Evolutionary conservation across 53 echinoderm and acorn worm species (phyloP).

Genomic region (Paelopatides confundens): DNA sequence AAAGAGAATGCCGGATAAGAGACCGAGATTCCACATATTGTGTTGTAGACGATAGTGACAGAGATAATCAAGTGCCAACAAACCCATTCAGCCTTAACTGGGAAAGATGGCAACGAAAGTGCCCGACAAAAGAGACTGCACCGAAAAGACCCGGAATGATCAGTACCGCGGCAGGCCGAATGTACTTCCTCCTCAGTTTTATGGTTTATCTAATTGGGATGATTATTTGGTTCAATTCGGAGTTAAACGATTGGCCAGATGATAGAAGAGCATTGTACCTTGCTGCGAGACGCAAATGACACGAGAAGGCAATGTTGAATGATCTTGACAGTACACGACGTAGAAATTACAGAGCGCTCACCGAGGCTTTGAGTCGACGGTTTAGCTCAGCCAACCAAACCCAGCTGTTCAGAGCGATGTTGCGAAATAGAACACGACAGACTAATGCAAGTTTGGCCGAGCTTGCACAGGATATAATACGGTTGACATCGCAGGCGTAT

Average conservation of each 20-base stretch:
- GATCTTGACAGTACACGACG: not conserved
- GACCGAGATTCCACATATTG: too few species aligned
- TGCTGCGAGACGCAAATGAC: not conserved
- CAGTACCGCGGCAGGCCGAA: not conserved
- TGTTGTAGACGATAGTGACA: too few species aligned
- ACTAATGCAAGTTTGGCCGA: conserved; percentile 18
- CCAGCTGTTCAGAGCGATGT: conserved; percentile 14
- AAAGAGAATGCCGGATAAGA: too few species aligned
- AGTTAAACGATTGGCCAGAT: conserved; percentile 60
- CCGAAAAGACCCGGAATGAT: not conserved
- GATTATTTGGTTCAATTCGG: conserved; percentile 63
- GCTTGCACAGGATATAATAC: conserved; percentile 43
- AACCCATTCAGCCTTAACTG: too few species aligned
- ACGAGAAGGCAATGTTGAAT: not conserved
- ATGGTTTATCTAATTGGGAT: conserved; percentile 55
- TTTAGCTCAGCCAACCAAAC: conserved; percentile 34
- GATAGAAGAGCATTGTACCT: not conserved
- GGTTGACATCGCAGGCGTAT: conserved; percentile 46
- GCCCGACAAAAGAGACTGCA: not conserved
- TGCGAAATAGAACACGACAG: not conserved
- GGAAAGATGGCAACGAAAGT: not conserved
- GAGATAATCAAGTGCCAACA: too few species aligned
- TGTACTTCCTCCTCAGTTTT: too few species aligned
- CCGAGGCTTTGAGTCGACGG: not conserved
- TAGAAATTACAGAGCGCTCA: not conserved